These are phyloP conservation scores for Volucella inflata DNA, from an alignment of 2,888 invertebrate genomes.

Conservation along the genomic window DNA sequence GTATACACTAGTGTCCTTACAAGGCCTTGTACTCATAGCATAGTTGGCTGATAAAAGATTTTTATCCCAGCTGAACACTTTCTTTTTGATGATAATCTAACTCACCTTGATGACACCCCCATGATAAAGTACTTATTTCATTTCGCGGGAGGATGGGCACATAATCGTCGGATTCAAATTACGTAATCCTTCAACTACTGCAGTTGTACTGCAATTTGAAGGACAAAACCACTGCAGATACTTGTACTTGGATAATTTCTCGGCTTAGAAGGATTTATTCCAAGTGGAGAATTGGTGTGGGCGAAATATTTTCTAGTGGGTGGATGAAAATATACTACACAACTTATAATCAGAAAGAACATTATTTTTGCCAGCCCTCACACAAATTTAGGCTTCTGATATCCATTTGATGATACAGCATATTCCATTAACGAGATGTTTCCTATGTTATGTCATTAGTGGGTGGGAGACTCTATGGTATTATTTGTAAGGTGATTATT, in stretches of 20 bases:
- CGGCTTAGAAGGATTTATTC: slow-evolving; percentile 10
- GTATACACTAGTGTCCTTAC: slow-evolving; percentile 18
- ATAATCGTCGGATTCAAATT: slow-evolving; percentile 8
- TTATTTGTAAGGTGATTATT: too few relatives aligned
- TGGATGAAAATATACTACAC: background rate
- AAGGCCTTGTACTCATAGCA: slow-evolving; percentile 14
- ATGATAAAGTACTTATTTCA: slow-evolving; percentile 57
- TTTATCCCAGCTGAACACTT: slow-evolving; percentile 18
- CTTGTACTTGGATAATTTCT: background rate
- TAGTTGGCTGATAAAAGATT: slow-evolving; percentile 13
- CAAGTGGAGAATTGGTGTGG: slow-evolving; percentile 5
- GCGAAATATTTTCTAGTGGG: background rate
- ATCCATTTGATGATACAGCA: background rate
- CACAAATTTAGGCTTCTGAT: background rate
- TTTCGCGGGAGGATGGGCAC: slow-evolving; percentile 8
- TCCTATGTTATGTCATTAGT: too few relatives aligned
- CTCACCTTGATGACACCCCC: slow-evolving; percentile 43
- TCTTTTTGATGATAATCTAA: slow-evolving; percentile 19
- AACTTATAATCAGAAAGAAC: background rate
- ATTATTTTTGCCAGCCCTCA: background rate
- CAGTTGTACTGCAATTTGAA: slow-evolving; percentile 55
- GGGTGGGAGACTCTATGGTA: too few relatives aligned
- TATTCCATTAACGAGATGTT: too few relatives aligned
- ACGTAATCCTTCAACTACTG: slow-evolving; percentile 32
- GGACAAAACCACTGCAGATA: background rate